Base-by-base conservation (phyloP, 2,797 vertebrate genomes). In the Hydrolagus colliei region DNA sequence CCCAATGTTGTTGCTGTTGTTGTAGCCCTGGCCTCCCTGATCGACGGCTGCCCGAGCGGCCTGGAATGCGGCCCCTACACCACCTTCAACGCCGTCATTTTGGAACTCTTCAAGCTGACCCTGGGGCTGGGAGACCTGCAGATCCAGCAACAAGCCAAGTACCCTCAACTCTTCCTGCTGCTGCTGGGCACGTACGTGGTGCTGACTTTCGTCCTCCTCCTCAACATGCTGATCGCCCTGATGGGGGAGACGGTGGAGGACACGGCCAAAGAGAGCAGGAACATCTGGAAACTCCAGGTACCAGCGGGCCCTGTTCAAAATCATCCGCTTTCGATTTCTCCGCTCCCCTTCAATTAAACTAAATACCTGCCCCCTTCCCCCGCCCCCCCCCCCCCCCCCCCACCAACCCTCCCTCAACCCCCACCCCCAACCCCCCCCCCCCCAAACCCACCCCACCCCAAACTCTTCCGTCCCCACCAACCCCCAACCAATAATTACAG, bases 211-310 rank as follows among this genome's bases (percentile, higher is more conserved):
- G 35, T 87, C 27, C 86, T 87, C 5, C 77, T 87, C 76, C 20
- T 87, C 9, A 86, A 86, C n/a, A 35, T 87, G 87, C 72, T 87
- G n/a, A 86, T 87, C 20, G 72, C 77, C 0, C 62, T 86, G 72
- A 86, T 86, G 87, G 68, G 32, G 0, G 63, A 87, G 78, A 72
- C 73, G 0, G 63, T 77, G 78, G 73, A 18, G 1, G 7, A 20
- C n/a, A 27, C 41, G 9, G 86, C 77, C 6, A 72, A 86, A 52
- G 62, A 74, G 63, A 86, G 71, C 32, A 78, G 76, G 73, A 86
- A 75, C 67, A 87, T 86, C n/a, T 87, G 87, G 86, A 82, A 61
- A 20, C 61, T 86, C 8, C 87, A 87, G 87, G 77, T 87, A 84
- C 32, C 32, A 18, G 35, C 1, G 13, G 4, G 12, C 13, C 32